Evolutionary conservation across 2,888 invertebrate species (phyloP), one percentile per base, ranked within the genome.

Genomic region (Poecilobothrus nobilitatus): DNA sequence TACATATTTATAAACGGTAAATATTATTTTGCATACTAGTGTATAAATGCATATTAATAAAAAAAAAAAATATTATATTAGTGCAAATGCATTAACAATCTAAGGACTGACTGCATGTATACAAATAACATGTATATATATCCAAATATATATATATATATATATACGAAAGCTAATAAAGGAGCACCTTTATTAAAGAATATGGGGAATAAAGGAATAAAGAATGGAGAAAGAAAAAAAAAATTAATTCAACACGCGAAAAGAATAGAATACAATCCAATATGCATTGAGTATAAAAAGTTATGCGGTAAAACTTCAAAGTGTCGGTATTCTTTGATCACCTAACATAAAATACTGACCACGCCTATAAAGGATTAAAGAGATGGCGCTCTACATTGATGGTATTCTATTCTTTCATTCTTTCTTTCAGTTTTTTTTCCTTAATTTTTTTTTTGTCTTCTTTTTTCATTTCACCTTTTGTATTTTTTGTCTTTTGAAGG

Each of bases 311-410:
- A 74, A 79, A 76, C 79, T 80, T 74, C 81, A 81, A 80, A 76
- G 75, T 71, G 72, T 73, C 80, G 80, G 80, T 75, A 74, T 80
- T 77, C 81, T 80, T 80, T 81, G 81, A 80, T 80, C 81, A 81
- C 77, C 76, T 79, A 79, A 81, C 77, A 79, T 80, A 80, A 80
- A 80, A 80, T 81, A 81, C 80, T 80, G 80, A 81, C 80, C 81
- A 81, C 80, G 80, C 80, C 80, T 80, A 80, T 76, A 79, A 80
- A 81, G 81, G 81, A 80, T 80, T 80, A 80, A 81, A 81, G 81
- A 80, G 80, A 80, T 81, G 80, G 80, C 80, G 80, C 80, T 80
- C 81, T 75, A 53, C n/a, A 53, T 53, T 53, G 53, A 53, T 53
- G 9, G 53, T 18, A 53, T 53, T 53, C 15, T 53, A 53, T 53